These are phyloP conservation scores for Pocillopora damicornis DNA, from an alignment of 64 coral and sea anemone genomes.

Conservation along the genomic window DNA sequence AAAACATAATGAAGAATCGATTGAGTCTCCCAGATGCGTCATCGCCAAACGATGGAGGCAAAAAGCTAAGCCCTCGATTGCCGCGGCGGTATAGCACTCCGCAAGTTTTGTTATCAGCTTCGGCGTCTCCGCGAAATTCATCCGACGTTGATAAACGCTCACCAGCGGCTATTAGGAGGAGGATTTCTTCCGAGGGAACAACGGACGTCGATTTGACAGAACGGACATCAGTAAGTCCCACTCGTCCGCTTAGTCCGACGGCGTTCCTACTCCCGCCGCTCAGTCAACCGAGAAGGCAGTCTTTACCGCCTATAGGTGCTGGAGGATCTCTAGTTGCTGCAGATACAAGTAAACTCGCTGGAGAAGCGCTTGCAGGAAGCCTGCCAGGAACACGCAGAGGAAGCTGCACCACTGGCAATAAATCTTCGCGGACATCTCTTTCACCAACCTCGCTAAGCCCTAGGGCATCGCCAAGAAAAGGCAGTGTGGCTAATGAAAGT, in stretches of 20 bases:
- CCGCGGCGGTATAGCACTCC: conserved; percentile 77
- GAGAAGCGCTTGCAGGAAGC: neutral
- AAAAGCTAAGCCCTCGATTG: conserved; percentile 65
- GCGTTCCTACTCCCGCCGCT: conserved; percentile 64
- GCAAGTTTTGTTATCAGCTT: conserved; percentile 38
- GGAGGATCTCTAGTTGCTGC: conserved; percentile 53
- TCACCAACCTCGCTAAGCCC: conserved; percentile 40
- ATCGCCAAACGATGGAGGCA: neutral
- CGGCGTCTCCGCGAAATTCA: conserved; percentile 42
- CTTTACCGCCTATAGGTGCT: conserved; percentile 64
- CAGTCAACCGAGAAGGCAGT: conserved; percentile 78
- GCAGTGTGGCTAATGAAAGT: conserved; percentile 49
- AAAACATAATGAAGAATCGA: conserved; percentile 53
- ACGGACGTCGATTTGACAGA: conserved; percentile 16
- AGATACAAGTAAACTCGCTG: neutral
- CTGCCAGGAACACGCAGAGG: conserved; percentile 4
- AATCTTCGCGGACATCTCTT: conserved; percentile 16
- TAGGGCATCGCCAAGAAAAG: conserved; percentile 34
- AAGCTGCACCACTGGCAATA: conserved; percentile 1
- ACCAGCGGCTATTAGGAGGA: conserved; percentile 28
- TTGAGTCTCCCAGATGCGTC: conserved; percentile 36
- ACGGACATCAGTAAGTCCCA: conserved; percentile 3
- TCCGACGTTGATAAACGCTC: conserved; percentile 45
- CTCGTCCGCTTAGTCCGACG: conserved; percentile 29
- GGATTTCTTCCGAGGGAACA: conserved; percentile 56